Evolutionary conservation across 1,140 invertebrate species (phyloP).

Genomic region (Hyles vespertilio): DNA sequence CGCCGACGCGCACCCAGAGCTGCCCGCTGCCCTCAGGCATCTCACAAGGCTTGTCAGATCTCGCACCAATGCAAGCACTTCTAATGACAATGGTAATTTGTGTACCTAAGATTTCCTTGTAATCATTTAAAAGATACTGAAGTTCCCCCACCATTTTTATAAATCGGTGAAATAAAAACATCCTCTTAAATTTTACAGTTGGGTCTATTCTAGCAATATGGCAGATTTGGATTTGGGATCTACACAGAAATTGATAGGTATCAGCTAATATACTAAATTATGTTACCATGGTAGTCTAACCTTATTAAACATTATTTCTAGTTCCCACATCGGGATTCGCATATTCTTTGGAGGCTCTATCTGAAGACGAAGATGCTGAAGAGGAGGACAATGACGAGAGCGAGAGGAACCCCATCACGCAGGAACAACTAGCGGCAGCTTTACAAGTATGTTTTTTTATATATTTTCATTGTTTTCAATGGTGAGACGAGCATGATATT

Average conservation of each 20-base stretch:
- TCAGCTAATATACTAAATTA: too few relatives aligned
- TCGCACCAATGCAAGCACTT: constrained; percentile 30
- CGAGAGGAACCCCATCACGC: constrained; percentile 55
- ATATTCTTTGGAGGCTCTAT: constrained; percentile 63
- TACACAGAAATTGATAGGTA: too few relatives aligned
- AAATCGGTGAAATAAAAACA: too few relatives aligned
- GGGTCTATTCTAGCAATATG: too few relatives aligned
- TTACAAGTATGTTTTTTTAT: constrained; percentile 41
- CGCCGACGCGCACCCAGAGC: constrained; percentile 50
- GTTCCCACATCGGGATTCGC: constrained; percentile 62
- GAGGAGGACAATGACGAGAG: constrained; percentile 57
- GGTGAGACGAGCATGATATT: neutral
- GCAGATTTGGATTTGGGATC: too few relatives aligned
- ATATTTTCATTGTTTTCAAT: constrained; percentile 7
- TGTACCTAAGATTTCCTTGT: constrained; percentile 5
- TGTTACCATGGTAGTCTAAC: too few relatives aligned
- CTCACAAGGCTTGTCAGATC: constrained; percentile 46
- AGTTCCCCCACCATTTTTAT: neutral
- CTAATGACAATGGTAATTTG: constrained; percentile 44
- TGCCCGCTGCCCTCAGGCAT: constrained; percentile 51
- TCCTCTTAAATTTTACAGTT: too few relatives aligned
- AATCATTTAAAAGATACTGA: neutral
- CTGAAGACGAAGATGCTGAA: constrained; percentile 64
- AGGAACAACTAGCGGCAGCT: constrained; percentile 56
- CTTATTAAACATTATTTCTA: constrained; percentile 19